Conservation (phyloP, 1,140 invertebrate genomes). For the Drosophila yakuba region DNA sequence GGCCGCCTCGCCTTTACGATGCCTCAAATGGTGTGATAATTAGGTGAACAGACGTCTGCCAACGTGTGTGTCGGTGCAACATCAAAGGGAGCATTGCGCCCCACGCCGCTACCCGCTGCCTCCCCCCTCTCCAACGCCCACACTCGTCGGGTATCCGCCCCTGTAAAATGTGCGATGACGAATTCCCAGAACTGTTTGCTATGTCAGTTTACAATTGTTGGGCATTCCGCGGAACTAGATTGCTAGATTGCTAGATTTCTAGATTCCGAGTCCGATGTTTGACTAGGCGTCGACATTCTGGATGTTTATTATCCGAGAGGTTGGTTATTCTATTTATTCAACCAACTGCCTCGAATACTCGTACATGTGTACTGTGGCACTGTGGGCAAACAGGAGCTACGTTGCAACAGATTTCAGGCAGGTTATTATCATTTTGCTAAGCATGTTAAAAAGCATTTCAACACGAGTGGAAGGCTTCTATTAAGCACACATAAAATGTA, state of each 20-base stretch:
- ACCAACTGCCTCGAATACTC: not conserved
- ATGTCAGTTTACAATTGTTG: constrained; percentile 47
- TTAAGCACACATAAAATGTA: too few species aligned
- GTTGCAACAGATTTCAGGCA: not conserved
- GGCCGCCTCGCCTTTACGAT: constrained; percentile 52
- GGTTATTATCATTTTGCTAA: not conserved
- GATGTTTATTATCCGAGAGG: constrained; percentile 30
- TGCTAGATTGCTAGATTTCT: constrained; percentile 15
- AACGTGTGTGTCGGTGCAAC: constrained; percentile 52
- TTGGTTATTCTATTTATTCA: not conserved
- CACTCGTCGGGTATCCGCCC: constrained; percentile 17
- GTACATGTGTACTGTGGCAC: not conserved
- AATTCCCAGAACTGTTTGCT: constrained; percentile 49
- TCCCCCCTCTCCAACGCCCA: not conserved
- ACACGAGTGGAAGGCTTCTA: too few species aligned
- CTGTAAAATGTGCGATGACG: constrained; percentile 34
- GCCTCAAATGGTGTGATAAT: constrained; percentile 76
- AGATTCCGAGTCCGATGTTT: constrained; percentile 16
- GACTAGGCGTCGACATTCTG: constrained; percentile 41
- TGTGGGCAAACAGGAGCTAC: not conserved
- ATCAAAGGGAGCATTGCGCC: constrained; percentile 44
- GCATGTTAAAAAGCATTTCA: too few species aligned
- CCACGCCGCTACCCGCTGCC: not conserved
- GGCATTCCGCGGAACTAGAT: constrained; percentile 43
- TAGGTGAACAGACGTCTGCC: constrained; percentile 68